Percentiles rank a stretch among this genome's conserved stretches.
Evolutionary conservation across 2,888 invertebrate species (phyloP).

Genomic region (Acanthoscelides obtectus): DNA sequence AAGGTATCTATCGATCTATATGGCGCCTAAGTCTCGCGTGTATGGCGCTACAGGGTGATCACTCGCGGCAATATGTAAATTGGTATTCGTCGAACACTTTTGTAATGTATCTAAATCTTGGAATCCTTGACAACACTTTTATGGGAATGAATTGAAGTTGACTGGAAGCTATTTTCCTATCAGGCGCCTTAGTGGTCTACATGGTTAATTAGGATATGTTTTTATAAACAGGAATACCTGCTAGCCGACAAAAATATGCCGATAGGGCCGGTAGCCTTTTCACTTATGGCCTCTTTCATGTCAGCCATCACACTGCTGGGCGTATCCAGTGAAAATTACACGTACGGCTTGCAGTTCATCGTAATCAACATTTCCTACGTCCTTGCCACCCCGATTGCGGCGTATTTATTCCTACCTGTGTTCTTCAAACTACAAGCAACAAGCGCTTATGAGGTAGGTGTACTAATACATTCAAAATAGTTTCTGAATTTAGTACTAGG

Average conservation of each 20-base stretch:
- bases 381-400: constrained; percentile 72
- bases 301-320: constrained; percentile 87
- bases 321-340: constrained; percentile 82
- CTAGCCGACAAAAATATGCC: constrained; percentile 78
- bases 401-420: constrained; percentile 76
- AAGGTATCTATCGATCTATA: too few relatives aligned
- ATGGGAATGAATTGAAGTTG: too few relatives aligned
- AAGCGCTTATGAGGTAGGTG: constrained; percentile 78
- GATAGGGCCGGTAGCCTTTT: constrained; percentile 76
- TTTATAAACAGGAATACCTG: constrained; percentile 67
- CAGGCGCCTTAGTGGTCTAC: too few relatives aligned
- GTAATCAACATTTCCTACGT: constrained; percentile 72
- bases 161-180: too few relatives aligned
- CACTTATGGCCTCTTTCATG: constrained; percentile 91
- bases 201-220: too few relatives aligned
- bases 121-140: too few relatives aligned
- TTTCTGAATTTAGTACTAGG: too few relatives aligned
- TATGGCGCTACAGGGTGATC: too few relatives aligned
- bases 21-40: too few relatives aligned
- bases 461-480: neutral
- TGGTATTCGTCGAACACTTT: too few relatives aligned
- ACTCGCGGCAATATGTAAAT: too few relatives aligned
- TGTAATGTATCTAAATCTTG: too few relatives aligned
- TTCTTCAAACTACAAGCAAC: constrained; percentile 78
- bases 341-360: constrained; percentile 75